phyloP scores from a whole-genome alignment of 2,797 vertebrate genomes.

The Aeoliscus strigatus region DNA sequence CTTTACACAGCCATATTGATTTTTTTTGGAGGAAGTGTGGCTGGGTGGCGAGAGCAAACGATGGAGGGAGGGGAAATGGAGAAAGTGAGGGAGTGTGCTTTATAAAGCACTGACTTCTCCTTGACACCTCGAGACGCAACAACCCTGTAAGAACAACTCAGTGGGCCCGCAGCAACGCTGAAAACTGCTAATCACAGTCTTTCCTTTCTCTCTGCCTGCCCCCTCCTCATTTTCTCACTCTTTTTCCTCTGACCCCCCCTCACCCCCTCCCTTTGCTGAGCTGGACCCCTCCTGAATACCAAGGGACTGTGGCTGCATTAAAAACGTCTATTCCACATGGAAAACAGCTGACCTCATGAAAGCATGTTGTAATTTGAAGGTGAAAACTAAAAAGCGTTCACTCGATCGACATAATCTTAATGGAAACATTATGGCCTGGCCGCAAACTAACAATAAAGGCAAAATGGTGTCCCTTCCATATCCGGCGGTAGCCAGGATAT shows the following conservation, averaged over 20 bases:
- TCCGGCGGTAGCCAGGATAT: conserved; percentile 11
- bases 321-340: conserved; percentile 61
- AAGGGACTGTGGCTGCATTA: conserved; percentile 64
- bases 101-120: conserved; percentile 73
- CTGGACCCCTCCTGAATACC: conserved; percentile 56
- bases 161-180: conserved; percentile 45
- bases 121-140: conserved; percentile 69
- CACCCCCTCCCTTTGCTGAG: conserved; percentile 28
- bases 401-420: conserved; percentile 68
- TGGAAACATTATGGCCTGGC: conserved; percentile 63
- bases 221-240: conserved; percentile 42
- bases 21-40: conserved; percentile 70
- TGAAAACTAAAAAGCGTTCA: conserved; percentile 74
- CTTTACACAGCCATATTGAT: conserved; percentile 81
- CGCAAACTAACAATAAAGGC: conserved; percentile 63
- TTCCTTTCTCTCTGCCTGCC: conserved; percentile 45
- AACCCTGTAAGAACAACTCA: conserved; percentile 60
- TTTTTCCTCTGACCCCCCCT: conserved; percentile 30
- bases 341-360: conserved; percentile 73
- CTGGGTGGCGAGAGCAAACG: conserved; percentile 39
- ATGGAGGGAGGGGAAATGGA: conserved; percentile 15
- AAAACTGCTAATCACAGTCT: conserved; percentile 72
- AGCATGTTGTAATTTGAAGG: conserved; percentile 72
- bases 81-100: conserved; percentile 51
- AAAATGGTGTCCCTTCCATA: conserved; percentile 29